Base-by-base conservation (phyloP, 2,113 vertebrate species). In the Speoplatyrhinus poulsoni region DNA sequence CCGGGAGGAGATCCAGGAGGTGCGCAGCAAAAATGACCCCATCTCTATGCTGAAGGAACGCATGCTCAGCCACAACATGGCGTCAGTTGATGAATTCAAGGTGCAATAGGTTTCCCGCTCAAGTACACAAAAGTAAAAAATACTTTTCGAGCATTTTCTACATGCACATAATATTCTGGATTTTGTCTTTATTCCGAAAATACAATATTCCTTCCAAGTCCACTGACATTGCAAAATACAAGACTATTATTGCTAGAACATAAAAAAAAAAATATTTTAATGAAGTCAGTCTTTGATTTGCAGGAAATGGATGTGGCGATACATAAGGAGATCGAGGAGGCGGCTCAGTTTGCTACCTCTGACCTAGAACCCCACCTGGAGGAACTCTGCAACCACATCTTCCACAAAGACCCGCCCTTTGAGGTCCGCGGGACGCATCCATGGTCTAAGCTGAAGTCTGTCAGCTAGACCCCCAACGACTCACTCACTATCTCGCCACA, bases 1-100 rank as follows among this genome's bases (percentile, higher is more conserved):
- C 0, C 93, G 98, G 57, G 96, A 99, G 73, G 97, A 99, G 91
- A 98, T 99, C 81, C 96, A 98, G 87, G 97, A 99, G 88, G 97
- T 99, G n/a, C 95, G 98, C 82, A 96, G 93, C 73, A 98, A 98
- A 91, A 99, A 94, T 4, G 97, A 99, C 87, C 96, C 97, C 60
- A 99, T 99, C 85, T 94, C 94, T 67, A 67, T 98, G 92, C 92
- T 99, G 79, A 98, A 97, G 79, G 97, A 99, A 60, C 94, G 95
- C 72, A 95, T 99, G 95, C 90, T 99, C 72, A 93, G 87, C 87
- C 94, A 89, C 88, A 97, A 96, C 82, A 95, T 99, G 79, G 93
- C 95, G 46, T 96, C 91, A 0, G 88, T 92, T 0, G 96, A 98
- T 66, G 97, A 99, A 83, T 80, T 99, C 11, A 98, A 99, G 96